Percentiles rank a stretch among this genome's conserved stretches.
Evolutionary conservation across 2,113 vertebrate genomes (phyloP).

Genomic region (Brachyhypopomus gauderio): DNA sequence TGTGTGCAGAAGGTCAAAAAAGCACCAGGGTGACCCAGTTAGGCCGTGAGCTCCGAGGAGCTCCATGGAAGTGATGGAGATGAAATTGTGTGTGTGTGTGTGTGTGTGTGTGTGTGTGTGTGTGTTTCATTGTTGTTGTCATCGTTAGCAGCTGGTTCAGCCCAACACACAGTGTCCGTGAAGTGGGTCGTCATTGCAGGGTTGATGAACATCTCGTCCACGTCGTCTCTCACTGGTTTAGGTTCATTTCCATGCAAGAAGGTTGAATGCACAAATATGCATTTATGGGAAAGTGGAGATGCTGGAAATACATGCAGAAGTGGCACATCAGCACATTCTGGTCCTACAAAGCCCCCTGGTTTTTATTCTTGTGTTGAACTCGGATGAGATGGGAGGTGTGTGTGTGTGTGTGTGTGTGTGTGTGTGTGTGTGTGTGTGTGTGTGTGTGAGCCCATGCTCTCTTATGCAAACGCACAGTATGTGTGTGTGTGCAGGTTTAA

Average conservation of each 20-base stretch:
- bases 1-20: background rate
- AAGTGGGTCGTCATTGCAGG: constrained; percentile 58
- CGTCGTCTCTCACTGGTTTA: constrained; percentile 47
- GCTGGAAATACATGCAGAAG: constrained; percentile 71
- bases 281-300: constrained; percentile 32
- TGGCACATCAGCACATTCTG: constrained; percentile 74
- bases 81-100: constrained; percentile 30
- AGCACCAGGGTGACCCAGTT: constrained; percentile 38
- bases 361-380: constrained; percentile 62
- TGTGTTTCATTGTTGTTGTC: constrained; percentile 50
- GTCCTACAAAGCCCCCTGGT: constrained; percentile 73
- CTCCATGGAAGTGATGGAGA: constrained; percentile 34
- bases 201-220: constrained; percentile 53
- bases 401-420: constrained; percentile 9
- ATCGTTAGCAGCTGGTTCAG: constrained; percentile 55
- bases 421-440: background rate
- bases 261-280: too few species aligned
- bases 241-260: constrained; percentile 57
- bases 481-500: background rate
- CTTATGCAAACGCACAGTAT: background rate
- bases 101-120: constrained; percentile 8
- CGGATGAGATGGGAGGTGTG: constrained; percentile 44
- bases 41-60: constrained; percentile 33
- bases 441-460: background rate
- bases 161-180: constrained; percentile 56